Conservation (phyloP, 2,113 vertebrate species). For the Columbina picui region DNA sequence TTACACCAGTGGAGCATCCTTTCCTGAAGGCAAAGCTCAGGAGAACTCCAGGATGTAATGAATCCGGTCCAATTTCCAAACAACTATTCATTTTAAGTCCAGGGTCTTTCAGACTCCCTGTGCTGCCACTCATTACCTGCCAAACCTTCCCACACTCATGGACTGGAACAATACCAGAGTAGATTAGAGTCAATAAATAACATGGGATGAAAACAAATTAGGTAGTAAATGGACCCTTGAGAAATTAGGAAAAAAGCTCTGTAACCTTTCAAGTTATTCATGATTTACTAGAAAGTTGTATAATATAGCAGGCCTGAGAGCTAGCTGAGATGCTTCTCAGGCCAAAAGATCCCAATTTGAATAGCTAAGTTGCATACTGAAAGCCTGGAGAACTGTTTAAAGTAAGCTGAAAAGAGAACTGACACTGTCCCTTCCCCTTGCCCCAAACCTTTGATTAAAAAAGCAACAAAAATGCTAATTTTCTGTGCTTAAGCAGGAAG, state of each 20-base stretch:
- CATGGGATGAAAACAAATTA: slow-evolving; percentile 72
- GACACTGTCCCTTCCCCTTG: not conserved
- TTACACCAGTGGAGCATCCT: not conserved
- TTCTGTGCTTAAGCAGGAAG: slow-evolving; percentile 68
- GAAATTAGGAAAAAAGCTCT: slow-evolving; percentile 71
- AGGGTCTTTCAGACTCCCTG: slow-evolving; percentile 30
- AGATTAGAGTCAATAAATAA: slow-evolving; percentile 74
- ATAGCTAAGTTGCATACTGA: slow-evolving; percentile 16
- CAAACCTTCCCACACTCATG: slow-evolving; percentile 34
- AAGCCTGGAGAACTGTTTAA: slow-evolving; percentile 62
- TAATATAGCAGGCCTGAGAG: slow-evolving; percentile 42
- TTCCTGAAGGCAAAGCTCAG: not conserved
- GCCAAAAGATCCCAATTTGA: slow-evolving; percentile 21
- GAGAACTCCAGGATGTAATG: not conserved
- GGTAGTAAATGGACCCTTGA: slow-evolving; percentile 68
- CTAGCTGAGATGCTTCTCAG: slow-evolving; percentile 35
- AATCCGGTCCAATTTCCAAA: slow-evolving; percentile 48
- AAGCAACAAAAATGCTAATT: slow-evolving; percentile 69
- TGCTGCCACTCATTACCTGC: slow-evolving; percentile 56
- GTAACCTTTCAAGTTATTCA: slow-evolving; percentile 65
- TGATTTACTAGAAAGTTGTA: slow-evolving; percentile 45
- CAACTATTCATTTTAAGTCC: slow-evolving; percentile 36
- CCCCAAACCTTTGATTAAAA: slow-evolving; percentile 66
- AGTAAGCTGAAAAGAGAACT: slow-evolving; percentile 52
- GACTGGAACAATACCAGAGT: slow-evolving; percentile 52